Base-by-base conservation (phyloP, 2,888 invertebrate species). In the Malachius bipustulatus region DNA sequence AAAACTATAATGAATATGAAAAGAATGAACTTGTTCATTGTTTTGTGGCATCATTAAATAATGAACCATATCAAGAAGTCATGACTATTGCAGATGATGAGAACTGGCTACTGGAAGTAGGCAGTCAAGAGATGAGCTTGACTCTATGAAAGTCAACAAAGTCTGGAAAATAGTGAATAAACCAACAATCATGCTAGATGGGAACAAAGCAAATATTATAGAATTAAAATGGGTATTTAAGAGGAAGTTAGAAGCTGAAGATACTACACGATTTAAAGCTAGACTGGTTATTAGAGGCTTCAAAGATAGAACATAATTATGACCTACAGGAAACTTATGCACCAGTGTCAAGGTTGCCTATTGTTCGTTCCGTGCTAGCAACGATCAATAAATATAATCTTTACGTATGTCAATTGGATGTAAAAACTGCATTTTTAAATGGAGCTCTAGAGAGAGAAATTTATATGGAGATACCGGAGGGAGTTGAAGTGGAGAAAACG, bases 101-200 rank as follows among this genome's bases (percentile, higher is more conserved):
- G n/a, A n/a, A n/a, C n/a, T n/a, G n/a, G n/a, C n/a, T n/a, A n/a
- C n/a, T n/a, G n/a, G 4, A 10, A 4, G 12, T 26, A 26, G n/a
- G n/a, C n/a, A n/a, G n/a, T n/a, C n/a, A n/a, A 26, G 12, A 3
- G 4, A 26, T 4, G 4, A 26, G 26, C 12, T 26, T 11, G 4
- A 26, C 10, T 26, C 26, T 12, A 3, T 26, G 26, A 26, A 26
- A 11, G 12, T 11, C 10, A 26, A 48, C 24, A 33, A 45, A 14
- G 45, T 47, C 0, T 45, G 44, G 45, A 28, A 12, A 36, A 8
- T 43, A 4, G 32, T 43, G 26, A 37, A 39, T 6, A 33, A 36
- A 30, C 37, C 37, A n/a, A 28, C 3, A 38, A 28, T 12, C 9
- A 13, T 13, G 30, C n/a, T 4, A 14, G n/a, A n/a, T n/a, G n/a